Evolutionary conservation across 2,888 invertebrate species (phyloP), one percentile per base, ranked within the genome.

Genomic region (Apodemia zela): DNA sequence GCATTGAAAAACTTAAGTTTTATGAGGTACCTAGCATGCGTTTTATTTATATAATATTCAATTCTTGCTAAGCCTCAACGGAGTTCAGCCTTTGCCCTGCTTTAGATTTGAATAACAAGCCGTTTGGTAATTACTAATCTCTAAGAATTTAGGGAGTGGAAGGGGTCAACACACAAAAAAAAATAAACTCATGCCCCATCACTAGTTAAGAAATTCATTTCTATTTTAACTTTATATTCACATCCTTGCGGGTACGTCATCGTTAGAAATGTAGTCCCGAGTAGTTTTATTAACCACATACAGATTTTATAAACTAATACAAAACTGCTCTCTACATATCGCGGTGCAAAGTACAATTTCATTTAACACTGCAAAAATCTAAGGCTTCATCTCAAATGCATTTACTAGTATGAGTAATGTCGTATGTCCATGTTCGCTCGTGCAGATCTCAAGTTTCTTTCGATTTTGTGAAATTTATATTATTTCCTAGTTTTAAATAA

Each of bases 401-500:
- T 61, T 61, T 61, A 35, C 61, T 38, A 35, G 51, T 61, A 61
- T 51, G 61, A 54, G 38, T 62, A 57, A 62, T 62, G 57, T 62
- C 62, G 57, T 38, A 49, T 51, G 61, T 62, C 62, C 54, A n/a
- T 51, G 62, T 54, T 51, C 51, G 38, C 51, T 42, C 38, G 62
- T 57, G 62, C 57, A n/a, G 25, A 17, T 25, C 54, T 42, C 62
- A n/a, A 54, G 38, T 38, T 45, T 62, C 18, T 54, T 54, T 62
- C 61, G 61, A 62, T 62, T 62, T 62, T 54, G 61, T 62, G 21
- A 57, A 62, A 38, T 29, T 54, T 38, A 62, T n/a, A 51, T 62
- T 54, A 38, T 49, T 29, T 51, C 18, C 35, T 51, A 49, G n/a
- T 62, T 38, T 62, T 38, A 38, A 54, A 54, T 15, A 54, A 38